These are phyloP conservation scores for Peromyscus polionotus DNA, from an alignment of 2,113 vertebrate genomes.

Conservation along the genomic window DNA sequence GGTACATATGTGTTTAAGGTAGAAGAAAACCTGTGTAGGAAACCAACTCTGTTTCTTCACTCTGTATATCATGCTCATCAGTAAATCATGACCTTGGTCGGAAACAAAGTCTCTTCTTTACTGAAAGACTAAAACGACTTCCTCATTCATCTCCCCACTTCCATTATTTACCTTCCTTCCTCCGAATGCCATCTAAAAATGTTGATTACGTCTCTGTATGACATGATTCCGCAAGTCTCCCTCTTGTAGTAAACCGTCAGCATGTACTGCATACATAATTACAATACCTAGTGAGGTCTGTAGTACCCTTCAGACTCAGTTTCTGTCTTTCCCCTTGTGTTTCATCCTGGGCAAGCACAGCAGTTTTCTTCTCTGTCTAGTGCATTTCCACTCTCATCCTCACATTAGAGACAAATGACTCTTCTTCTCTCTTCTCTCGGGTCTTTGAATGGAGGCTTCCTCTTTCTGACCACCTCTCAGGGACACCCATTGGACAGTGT, in stretches of 20 bases:
- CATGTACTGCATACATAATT: background rate
- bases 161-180: background rate
- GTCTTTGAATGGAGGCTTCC: background rate
- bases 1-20: background rate
- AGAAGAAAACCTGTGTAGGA: background rate
- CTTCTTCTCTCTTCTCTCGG: background rate
- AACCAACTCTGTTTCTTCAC: background rate
- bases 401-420: background rate
- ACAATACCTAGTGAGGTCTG: background rate
- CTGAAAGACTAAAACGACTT: background rate
- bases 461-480: background rate
- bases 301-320: background rate
- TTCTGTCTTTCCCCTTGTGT: background rate
- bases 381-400: background rate
- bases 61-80: background rate
- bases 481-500: background rate
- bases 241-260: background rate
- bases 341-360: background rate
- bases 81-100: background rate
- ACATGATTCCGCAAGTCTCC: background rate
- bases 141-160: background rate
- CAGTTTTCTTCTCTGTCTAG: background rate
- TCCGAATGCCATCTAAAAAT: background rate
- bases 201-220: background rate
- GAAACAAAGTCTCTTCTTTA: background rate